phyloP scores from a whole-genome alignment of 2,888 invertebrate genomes.

The Mesorhabditis spiculigera region DNA sequence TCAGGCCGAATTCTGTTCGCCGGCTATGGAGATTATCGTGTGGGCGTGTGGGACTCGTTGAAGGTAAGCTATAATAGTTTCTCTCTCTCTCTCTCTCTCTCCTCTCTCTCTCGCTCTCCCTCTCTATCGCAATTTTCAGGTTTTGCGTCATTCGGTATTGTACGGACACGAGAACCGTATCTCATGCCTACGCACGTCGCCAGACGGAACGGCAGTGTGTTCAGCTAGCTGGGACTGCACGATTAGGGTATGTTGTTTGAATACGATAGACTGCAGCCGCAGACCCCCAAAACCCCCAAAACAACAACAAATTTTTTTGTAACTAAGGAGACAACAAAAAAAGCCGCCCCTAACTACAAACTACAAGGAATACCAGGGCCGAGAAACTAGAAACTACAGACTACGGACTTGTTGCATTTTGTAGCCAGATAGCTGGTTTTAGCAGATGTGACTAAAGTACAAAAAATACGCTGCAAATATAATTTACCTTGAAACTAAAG shows the following conservation, averaged over 20 bases:
- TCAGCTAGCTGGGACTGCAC: conserved; percentile 97
- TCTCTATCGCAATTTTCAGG: background rate
- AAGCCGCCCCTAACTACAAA: too few relatives aligned
- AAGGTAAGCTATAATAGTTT: conserved; percentile 66
- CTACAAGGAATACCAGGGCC: too few relatives aligned
- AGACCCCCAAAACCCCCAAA: too few relatives aligned
- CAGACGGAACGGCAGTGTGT: conserved; percentile 93
- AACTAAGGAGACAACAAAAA: too few relatives aligned
- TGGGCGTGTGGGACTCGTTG: conserved; percentile 96
- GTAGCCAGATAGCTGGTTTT: too few relatives aligned
- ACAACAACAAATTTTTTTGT: too few relatives aligned
- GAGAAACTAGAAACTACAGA: too few relatives aligned
- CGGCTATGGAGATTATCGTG: conserved; percentile 96
- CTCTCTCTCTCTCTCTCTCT: background rate
- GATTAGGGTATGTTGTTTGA: conserved; percentile 71
- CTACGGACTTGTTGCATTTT: too few relatives aligned
- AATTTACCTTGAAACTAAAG: too few relatives aligned
- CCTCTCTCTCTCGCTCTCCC: too few relatives aligned
- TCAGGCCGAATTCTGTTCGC: conserved; percentile 87
- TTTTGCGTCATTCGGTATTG: conserved; percentile 51
- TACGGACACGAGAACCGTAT: conserved; percentile 57
- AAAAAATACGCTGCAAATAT: too few relatives aligned
- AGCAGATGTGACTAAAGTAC: too few relatives aligned
- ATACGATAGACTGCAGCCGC: background rate
- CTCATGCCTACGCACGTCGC: conserved; percentile 70